Evolutionary conservation across 2,797 vertebrate species (phyloP), one percentile per base, ranked within the genome.

Genomic region (Alosa sapidissima): DNA sequence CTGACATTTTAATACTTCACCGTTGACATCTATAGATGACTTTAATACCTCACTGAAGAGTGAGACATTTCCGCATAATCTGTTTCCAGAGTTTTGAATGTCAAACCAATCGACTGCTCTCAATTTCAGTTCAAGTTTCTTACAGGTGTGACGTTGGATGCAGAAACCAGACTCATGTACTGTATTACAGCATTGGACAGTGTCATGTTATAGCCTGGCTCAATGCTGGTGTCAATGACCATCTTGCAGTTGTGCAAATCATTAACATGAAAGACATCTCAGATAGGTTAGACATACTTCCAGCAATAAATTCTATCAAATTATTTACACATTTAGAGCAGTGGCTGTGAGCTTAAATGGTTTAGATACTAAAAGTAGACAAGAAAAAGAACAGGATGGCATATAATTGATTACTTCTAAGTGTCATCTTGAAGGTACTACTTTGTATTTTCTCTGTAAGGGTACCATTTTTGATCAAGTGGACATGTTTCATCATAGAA

Each of bases 1-100:
- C 41, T 78, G 72, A 78, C 41, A 78, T 78, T 78, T 78, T 7
- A 47, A 45, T 47, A 19, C 5, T 78, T 78, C 72, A 78, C 41
- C 21, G 16, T 8, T 78, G 68, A 41, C 33, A 36, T 78, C 9
- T 28, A 36, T 72, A 47, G 36, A 78, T 47, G 72, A n/a, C 72
- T 21, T 78, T 16, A 78, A 19, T 47, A 16, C 36, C 0, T 1
- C 72, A 9, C 41, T 21, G 19, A 21, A 78, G 72, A 47, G 14
- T 52, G 33, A 78, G 72, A 19, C 41, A 41, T 21, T 47, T 78
- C 5, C 72, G 47, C 41, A 78, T 47, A 45, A 19, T 78, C 72
- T 47, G 16, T 47, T 47, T 78, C 14, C 16, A 47, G 72, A 78
- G 41, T n/a, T 47, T 47, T 78, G 45, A 78, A 78, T 78, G 72